These are phyloP conservation scores for Megaptera novaeangliae DNA, from an alignment of 2,113 vertebrate species.

Conservation along the genomic window DNA sequence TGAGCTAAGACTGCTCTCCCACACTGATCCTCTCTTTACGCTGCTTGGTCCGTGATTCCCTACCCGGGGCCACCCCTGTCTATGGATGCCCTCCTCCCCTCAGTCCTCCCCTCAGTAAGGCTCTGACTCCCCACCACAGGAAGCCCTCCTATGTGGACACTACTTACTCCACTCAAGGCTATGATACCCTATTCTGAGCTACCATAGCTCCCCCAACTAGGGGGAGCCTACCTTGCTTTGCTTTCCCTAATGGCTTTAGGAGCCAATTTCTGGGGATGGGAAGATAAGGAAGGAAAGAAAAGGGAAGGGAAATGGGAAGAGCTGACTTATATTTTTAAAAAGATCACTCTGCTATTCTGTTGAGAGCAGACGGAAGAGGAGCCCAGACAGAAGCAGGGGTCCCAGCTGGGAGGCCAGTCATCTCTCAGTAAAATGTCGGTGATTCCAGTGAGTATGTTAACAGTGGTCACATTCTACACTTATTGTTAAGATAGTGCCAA, in stretches of 20 bases:
- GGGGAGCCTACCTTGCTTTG: not conserved
- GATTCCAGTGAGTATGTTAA: not conserved
- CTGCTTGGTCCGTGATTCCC: not conserved
- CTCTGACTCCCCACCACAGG: not conserved
- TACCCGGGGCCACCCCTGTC: not conserved
- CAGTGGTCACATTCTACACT: not conserved
- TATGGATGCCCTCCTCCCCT: not conserved
- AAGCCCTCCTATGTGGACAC: not conserved
- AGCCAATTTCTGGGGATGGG: not conserved
- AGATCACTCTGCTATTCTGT: not conserved
- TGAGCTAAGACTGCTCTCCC: not conserved
- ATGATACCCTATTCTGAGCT: not conserved
- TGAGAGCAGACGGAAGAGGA: not conserved
- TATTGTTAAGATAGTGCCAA: not conserved
- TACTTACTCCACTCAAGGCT: not conserved
- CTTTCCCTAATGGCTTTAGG: not conserved
- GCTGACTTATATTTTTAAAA: not conserved
- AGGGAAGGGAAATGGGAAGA: not conserved
- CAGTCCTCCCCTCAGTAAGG: too few species aligned
- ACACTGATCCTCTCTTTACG: not conserved
- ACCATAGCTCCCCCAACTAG: rapidly evolving
- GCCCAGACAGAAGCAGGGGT: not conserved
- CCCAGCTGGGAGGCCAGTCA: not conserved
- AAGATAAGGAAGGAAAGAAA: not conserved
- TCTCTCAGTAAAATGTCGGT: not conserved